Percentiles rank a stretch among this genome's conserved stretches.
These are phyloP conservation scores for Leptinotarsa rubiginosa DNA, from an alignment of 2,888 invertebrate species.

Conservation along the genomic window DNA sequence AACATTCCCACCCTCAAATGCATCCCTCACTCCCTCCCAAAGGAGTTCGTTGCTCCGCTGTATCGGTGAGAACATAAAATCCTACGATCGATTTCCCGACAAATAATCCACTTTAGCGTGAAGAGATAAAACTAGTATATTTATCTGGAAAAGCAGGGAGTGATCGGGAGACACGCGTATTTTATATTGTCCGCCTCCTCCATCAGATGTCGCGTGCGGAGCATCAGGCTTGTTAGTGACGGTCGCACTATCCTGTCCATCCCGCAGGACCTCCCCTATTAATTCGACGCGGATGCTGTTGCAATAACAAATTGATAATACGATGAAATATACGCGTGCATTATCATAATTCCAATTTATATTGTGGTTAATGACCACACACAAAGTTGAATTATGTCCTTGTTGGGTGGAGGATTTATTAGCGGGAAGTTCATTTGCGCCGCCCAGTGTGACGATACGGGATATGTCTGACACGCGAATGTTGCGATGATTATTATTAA, in stretches of 20 bases:
- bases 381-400: constrained; percentile 39
- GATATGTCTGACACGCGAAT: background rate
- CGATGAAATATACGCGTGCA: constrained; percentile 46
- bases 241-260: constrained; percentile 37
- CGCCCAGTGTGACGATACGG: background rate
- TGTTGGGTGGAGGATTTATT: constrained; percentile 25
- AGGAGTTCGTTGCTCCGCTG: constrained; percentile 8
- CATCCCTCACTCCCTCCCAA: background rate
- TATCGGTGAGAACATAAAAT: background rate
- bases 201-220: constrained; percentile 46
- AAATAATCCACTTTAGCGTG: constrained; percentile 44
- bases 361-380: constrained; percentile 45
- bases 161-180: constrained; percentile 42
- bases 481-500: too few species aligned
- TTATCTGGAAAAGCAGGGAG: constrained; percentile 41
- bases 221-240: constrained; percentile 46
- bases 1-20: background rate
- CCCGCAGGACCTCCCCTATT: constrained; percentile 44
- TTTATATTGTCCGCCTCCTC: constrained; percentile 45
- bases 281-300: constrained; percentile 42
- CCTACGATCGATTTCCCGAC: constrained; percentile 35
- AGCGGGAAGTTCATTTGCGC: constrained; percentile 14
- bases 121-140: constrained; percentile 43
- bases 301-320: constrained; percentile 48
- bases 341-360: constrained; percentile 47